Evolutionary conservation across 2,797 vertebrate species (phyloP).

Genomic region (Macrochelys suwanniensis): DNA sequence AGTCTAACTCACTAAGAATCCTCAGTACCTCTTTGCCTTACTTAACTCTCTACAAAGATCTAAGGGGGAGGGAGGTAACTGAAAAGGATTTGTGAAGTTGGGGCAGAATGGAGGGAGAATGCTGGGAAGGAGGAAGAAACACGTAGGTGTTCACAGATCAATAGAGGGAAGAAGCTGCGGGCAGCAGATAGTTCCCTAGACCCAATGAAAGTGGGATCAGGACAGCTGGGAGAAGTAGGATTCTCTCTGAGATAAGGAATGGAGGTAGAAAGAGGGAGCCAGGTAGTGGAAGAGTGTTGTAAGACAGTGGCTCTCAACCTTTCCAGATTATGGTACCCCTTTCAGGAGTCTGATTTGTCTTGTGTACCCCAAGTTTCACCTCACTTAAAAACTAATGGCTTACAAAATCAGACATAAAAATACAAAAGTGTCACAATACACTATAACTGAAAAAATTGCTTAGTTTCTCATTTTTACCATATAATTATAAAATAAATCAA

Average conservation of each 20-base stretch:
- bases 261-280: not conserved
- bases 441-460: too few species aligned
- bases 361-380: too few species aligned
- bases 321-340: too few species aligned
- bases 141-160: not conserved
- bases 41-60: not conserved
- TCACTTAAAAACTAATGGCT: too few species aligned
- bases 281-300: not conserved
- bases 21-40: not conserved
- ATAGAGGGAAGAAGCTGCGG: not conserved
- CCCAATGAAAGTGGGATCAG: not conserved
- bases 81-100: not conserved
- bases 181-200: not conserved
- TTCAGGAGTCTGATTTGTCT: too few species aligned
- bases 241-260: not conserved
- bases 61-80: not conserved
- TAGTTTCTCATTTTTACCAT: too few species aligned
- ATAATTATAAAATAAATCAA: too few species aligned
- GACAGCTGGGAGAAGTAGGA: not conserved
- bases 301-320: too few species aligned
- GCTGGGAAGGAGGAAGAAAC: not conserved
- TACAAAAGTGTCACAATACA: too few species aligned
- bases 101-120: not conserved
- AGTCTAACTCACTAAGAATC: conserved; percentile 10
- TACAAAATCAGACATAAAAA: too few species aligned